Evolutionary conservation across 2,888 invertebrate genomes (phyloP).

Genomic region (Eristalinus aeneus): DNA sequence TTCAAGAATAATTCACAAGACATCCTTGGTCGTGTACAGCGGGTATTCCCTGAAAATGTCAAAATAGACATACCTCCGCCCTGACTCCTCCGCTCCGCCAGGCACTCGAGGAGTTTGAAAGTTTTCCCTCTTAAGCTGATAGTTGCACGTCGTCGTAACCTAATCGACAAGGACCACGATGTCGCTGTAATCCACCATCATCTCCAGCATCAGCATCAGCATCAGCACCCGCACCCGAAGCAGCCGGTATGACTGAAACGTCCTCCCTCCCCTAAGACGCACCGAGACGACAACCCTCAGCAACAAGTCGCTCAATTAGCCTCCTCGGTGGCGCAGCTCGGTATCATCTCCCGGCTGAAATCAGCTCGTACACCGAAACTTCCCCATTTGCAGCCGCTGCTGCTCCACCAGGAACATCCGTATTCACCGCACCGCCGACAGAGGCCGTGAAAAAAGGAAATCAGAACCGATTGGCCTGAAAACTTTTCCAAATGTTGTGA

Average conservation of each 20-base stretch:
- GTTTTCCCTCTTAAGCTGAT: not conserved
- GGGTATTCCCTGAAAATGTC: not conserved
- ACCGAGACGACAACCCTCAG: not conserved
- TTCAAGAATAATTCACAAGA: not conserved
- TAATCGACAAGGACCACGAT: not conserved
- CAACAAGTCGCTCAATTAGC: slow-evolving; percentile 54
- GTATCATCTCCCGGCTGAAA: not conserved
- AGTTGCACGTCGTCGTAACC: not conserved
- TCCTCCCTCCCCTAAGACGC: not conserved
- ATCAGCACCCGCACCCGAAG: too few species aligned
- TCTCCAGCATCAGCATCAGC: not conserved
- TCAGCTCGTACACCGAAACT: slow-evolving; percentile 8
- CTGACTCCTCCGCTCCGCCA: not conserved
- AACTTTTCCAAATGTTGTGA: slow-evolving; percentile 34
- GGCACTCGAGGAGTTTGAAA: not conserved
- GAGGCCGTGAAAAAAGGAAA: not conserved
- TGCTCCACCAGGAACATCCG: not conserved
- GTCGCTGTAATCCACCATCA: not conserved
- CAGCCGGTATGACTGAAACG: not conserved
- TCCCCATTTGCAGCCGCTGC: not conserved
- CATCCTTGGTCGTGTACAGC: not conserved
- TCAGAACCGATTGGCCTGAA: not conserved
- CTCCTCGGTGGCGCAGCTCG: not conserved
- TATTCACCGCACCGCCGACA: not conserved
- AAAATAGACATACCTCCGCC: not conserved